phyloP scores from a whole-genome alignment of 2,113 vertebrate species.

The Chiloscyllium plagiosum region DNA sequence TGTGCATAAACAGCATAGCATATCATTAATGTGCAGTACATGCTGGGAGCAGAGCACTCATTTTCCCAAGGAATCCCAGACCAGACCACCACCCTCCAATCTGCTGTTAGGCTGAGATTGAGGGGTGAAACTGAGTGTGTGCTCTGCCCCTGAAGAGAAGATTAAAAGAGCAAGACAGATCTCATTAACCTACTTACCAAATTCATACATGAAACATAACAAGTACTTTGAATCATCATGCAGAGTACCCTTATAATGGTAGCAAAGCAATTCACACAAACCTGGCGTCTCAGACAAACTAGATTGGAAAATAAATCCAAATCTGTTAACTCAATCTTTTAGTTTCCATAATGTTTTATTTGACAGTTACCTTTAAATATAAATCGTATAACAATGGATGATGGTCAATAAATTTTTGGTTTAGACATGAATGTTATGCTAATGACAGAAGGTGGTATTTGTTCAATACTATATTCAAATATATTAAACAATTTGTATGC shows the following conservation, averaged over 20 bases:
- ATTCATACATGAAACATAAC: slow-evolving; percentile 39
- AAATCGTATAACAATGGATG: neutral
- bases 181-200: slow-evolving; percentile 31
- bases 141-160: slow-evolving; percentile 59
- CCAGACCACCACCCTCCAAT: slow-evolving; percentile 61
- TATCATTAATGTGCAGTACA: slow-evolving; percentile 39
- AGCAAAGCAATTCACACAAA: neutral
- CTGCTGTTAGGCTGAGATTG: slow-evolving; percentile 62
- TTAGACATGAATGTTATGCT: neutral
- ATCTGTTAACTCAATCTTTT: neutral
- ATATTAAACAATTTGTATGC: neutral
- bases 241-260: neutral
- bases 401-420: neutral
- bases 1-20: slow-evolving; percentile 29
- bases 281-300: neutral
- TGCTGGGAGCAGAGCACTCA: slow-evolving; percentile 60
- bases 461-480: neutral
- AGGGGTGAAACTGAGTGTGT: slow-evolving; percentile 63
- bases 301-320: neutral
- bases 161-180: slow-evolving; percentile 48
- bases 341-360: neutral
- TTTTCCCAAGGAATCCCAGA: slow-evolving; percentile 67
- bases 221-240: slow-evolving; percentile 10
- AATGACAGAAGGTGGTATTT: neutral
- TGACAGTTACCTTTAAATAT: neutral